A percentile compares a stretch with the other conserved stretches of the same genome.
Evolutionary conservation across 2,888 invertebrate genomes (phyloP).

Genomic region (Lingula anatina): DNA sequence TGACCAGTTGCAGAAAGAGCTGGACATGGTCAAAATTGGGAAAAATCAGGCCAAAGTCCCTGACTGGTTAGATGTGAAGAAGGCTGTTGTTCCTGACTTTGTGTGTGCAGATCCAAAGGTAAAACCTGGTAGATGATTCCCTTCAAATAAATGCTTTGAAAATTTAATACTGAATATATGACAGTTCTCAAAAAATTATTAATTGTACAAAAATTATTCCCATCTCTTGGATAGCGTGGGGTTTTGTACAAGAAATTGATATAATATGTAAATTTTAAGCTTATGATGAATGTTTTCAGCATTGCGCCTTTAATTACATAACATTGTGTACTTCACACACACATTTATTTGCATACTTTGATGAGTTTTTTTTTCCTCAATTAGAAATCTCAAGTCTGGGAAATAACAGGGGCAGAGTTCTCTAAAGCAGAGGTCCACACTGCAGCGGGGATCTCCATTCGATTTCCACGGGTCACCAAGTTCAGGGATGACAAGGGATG

Average conservation of each 20-base stretch:
- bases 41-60: conserved; percentile 50
- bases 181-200: too few species aligned
- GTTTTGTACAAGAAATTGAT: too few species aligned
- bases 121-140: conserved; percentile 31
- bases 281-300: too few species aligned
- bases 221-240: too few species aligned
- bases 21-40: conserved; percentile 76
- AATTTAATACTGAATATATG: too few species aligned
- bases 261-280: too few species aligned
- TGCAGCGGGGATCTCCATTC: conserved; percentile 86
- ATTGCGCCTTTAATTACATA: too few species aligned
- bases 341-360: too few species aligned
- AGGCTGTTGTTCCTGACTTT: conserved; percentile 76
- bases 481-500: conserved; percentile 80
- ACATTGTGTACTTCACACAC: too few species aligned
- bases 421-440: conserved; percentile 68
- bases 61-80: conserved; percentile 7
- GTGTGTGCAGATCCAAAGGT: conserved; percentile 77
- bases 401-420: conserved; percentile 74
- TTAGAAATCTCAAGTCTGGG: conserved; percentile 79
- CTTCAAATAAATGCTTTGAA: too few species aligned
- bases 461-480: conserved; percentile 78
- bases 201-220: too few species aligned
- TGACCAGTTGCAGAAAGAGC: conserved; percentile 64
- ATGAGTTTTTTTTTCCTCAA: conserved; percentile 4